Conservation (phyloP, 2,797 vertebrate genomes). For the Salmo trutta region DNA sequence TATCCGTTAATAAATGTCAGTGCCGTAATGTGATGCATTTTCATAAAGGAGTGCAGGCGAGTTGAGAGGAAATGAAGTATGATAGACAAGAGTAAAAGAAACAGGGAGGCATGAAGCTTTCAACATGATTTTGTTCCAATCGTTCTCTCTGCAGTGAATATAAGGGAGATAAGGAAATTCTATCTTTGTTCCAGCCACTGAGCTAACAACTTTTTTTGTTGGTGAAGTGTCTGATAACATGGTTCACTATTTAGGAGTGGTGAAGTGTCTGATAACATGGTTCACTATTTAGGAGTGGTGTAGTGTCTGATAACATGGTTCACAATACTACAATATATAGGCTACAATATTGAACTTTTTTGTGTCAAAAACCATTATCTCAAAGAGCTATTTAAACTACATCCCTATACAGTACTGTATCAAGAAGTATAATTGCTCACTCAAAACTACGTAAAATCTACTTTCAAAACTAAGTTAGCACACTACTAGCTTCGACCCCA, state of each 20-base stretch:
- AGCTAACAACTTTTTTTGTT: neutral
- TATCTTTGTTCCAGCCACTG: neutral
- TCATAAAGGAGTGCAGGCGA: neutral
- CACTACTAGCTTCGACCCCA: too few relatives aligned
- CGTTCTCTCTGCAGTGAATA: neutral
- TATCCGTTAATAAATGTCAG: neutral
- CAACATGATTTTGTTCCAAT: neutral
- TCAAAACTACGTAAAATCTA: neutral
- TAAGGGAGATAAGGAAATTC: neutral
- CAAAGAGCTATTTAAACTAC: neutral
- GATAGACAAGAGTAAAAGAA: neutral
- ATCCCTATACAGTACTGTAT: neutral
- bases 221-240: neutral
- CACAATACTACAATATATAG: too few relatives aligned
- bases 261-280: neutral
- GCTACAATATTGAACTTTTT: neutral
- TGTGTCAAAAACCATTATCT: neutral
- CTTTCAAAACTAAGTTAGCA: constrained; percentile 1
- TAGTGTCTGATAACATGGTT: neutral
- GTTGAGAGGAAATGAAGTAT: neutral
- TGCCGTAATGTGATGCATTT: neutral
- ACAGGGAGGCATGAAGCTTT: neutral
- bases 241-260: neutral
- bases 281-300: neutral
- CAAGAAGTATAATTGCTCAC: neutral